phyloP scores from a whole-genome alignment of 2,888 invertebrate genomes.

The Molanna angustata region DNA sequence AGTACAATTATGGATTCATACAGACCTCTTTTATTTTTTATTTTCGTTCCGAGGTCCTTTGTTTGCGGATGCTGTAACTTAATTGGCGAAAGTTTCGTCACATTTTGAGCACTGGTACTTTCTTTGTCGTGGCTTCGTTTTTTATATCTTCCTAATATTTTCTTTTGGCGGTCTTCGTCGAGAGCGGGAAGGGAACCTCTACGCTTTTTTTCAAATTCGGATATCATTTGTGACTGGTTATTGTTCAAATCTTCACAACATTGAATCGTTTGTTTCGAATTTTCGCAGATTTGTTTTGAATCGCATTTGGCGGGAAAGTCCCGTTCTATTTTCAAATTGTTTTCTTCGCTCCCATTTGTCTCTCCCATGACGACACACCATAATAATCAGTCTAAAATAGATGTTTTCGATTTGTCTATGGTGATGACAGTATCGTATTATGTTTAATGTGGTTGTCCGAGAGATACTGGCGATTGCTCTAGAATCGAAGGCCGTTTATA shows the following conservation, averaged over 20 bases:
- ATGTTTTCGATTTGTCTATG: no score
- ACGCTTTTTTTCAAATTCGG: neutral
- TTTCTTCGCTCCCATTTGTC: constrained; percentile 10
- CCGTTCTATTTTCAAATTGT: constrained; percentile 10
- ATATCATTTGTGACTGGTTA: constrained; percentile 7
- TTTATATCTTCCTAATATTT: neutral
- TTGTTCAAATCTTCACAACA: constrained; percentile 9
- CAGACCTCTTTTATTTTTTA: constrained; percentile 25
- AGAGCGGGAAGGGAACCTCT: neutral
- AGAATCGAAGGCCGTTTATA: constrained; percentile 7
- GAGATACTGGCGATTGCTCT: constrained; percentile 17
- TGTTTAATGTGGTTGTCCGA: constrained; percentile 1
- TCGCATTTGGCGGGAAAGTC: constrained; percentile 11
- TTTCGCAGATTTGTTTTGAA: neutral
- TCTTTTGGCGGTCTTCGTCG: neutral
- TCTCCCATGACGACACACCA: constrained; percentile 21
- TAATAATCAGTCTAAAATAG: no score
- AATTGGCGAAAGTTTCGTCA: constrained; percentile 17
- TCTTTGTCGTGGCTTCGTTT: constrained; percentile 5
- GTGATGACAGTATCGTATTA: no score
- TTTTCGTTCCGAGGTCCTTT: constrained; percentile 26
- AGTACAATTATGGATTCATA: no score
- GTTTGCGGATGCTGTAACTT: constrained; percentile 11
- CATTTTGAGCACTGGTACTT: constrained; percentile 4
- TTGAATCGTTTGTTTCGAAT: neutral